Evolutionary conservation across 2,797 vertebrate species (phyloP), one percentile per base, ranked within the genome.

Genomic region (Cirrhinus mrigala): DNA sequence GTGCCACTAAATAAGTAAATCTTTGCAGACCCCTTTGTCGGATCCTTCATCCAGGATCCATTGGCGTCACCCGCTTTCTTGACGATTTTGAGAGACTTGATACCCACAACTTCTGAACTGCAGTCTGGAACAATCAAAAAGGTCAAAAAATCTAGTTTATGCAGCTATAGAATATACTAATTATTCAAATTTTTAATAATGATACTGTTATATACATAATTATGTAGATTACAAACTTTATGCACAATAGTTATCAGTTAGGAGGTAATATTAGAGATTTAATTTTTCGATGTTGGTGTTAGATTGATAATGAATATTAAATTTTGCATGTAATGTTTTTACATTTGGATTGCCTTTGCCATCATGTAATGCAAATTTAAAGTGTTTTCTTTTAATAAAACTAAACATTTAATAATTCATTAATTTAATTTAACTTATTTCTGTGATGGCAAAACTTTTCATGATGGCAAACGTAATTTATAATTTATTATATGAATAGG

Each of bases 21-120:
- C 93, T 97, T 97, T 0, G 90, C 16, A 27, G 97, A 97, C 56
- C 94, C 92, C 81, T 94, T 93, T 24, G 91, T 92, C 1, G 95
- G 93, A 87, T 99, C 97, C 93, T 96, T 98, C 93, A 98, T 95
- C 98, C 98, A 99, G 87, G 95, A 96, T 7, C 98, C 98, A 0
- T 93, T 82, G 4, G 82, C 68, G 8, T 96, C 95, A 75, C 94
- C 94, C 6, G 92, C 91, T 92, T 93, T 97, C 93, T 97, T 98
- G 71, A 98, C 96, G 58, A 98, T 94, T 93, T 99, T 99, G 76
- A 99, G 92, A 15, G 98, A 99, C 92, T 96, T 97, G 85, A 99
- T 94, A 60, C 96, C 92, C 82, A 89, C 93, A 83, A 99, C 90
- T 86, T 93, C 86, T 0, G 88, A 91, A 87, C 92, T 94, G 92